Base-by-base conservation (phyloP, 2,797 vertebrate species). In the Falco columbarius region DNA sequence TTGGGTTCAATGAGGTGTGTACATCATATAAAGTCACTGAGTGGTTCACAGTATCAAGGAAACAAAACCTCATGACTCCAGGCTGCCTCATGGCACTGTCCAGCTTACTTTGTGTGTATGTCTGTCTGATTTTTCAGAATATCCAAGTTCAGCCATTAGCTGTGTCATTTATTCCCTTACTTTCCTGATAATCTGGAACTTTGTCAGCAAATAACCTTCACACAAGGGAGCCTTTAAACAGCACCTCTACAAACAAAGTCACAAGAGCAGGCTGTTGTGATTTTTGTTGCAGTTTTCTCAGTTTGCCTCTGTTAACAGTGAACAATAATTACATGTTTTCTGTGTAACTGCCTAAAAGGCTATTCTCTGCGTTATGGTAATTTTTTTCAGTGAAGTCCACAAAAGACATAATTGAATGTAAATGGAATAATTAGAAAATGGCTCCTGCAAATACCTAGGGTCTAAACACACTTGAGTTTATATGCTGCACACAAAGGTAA, bases 351-450 rank as follows among this genome's bases (percentile, higher is more conserved):
- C 29, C 75, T 88, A 62, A 94, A 92, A 88, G 27, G 34, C 59
- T 83, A 56, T 76, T 93, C 59, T 73, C 73, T 63, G 63, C 22
- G n/a, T 91, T 88, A 61, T 54, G 19, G 56, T 56, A 93, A 95
- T 86, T 80, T 71, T 71, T 85, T 93, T 88, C 29, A 14, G 29
- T 65, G 73, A 83, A 70, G 83, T 89, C 67, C 72, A 87, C 27
- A 73, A 85, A 94, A 94, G 24, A 11, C 13, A 58, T 94, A 95
- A 96, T 79, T 91, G 62, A 90, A 87, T 88, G 51, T 70, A 94
- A 95, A 66, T 73, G 20, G 52, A 95, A 91, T 77, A 84, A 94
- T 94, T 94, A 87, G 62, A 75, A 92, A 91, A 83, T 68, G 30
- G 29, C 13, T 85, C 9, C 67, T 67, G 59, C 27, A 92, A 82